Evolutionary conservation across 2,888 invertebrate species (phyloP), one percentile per base, ranked within the genome.

Genomic region (Ennomos fuscantarius): DNA sequence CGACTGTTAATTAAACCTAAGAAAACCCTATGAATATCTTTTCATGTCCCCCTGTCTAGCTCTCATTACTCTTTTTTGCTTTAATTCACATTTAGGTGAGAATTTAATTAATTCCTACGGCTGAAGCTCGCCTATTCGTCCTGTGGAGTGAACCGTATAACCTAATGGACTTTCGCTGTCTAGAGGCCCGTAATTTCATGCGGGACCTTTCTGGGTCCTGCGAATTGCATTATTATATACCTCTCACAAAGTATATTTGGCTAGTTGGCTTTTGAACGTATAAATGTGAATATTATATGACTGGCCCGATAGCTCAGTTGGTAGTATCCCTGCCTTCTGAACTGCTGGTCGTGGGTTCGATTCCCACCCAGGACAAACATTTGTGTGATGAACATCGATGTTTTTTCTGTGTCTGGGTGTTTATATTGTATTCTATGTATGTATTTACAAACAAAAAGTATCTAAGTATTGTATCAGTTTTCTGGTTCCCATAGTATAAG

Each of bases 131-230:
- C 74, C 87, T 80, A 85, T 87, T 81, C 86, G 82, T 86, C 84
- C 86, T 82, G 78, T 74, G 72, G 81, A 82, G 84, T 79, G 80
- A 81, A 80, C 86, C 86, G 86, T 89, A 89, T 89, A 89, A 89
- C 88, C 84, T 90, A 90, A 90, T 90, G 90, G 90, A 89, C 83
- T 90, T 89, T 89, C 84, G 75, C 81, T 89, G 89, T 90, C 86
- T 85, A 79, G 83, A 80, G 69, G 66, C 70, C 71, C 84, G 86
- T 87, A 84, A 87, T 88, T 84, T 82, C 80, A 81, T 78, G 82
- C 79, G 81, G 68, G 76, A 70, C 69, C 81, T 79, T 77, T 79
- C 71, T 65, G 74, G 73, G 73, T 76, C 81, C 73, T 80, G 81
- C 81, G 76, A 79, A 78, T 76, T 87, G 76, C 74, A 78, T 70